Conservation (phyloP, 1,140 invertebrate genomes). For the Eumeta japonica region DNA sequence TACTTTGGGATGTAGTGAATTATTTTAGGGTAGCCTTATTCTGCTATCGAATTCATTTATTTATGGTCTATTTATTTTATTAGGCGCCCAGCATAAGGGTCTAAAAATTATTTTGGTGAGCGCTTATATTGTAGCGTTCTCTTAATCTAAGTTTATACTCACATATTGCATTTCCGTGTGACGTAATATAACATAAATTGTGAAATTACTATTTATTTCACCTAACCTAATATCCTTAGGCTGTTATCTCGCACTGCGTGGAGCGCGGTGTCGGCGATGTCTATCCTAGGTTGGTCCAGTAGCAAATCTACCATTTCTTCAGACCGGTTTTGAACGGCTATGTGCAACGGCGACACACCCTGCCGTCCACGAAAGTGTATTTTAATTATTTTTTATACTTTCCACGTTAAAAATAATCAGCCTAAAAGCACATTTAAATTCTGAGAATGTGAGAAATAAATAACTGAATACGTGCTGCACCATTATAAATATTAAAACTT, state of each 20-base stretch:
- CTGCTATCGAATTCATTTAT: background rate
- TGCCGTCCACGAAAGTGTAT: constrained; percentile 17
- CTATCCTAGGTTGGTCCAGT: constrained; percentile 48
- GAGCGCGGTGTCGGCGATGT: constrained; percentile 58
- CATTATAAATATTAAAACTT: constrained; percentile 6
- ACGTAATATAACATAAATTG: background rate
- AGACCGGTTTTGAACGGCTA: constrained; percentile 55
- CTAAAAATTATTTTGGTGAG: too few species aligned
- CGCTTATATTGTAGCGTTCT: background rate
- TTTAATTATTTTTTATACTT: background rate
- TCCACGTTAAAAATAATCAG: too few species aligned
- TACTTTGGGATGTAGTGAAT: too few species aligned
- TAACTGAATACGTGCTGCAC: background rate
- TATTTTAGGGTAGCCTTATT: too few species aligned
- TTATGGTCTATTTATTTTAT: background rate
- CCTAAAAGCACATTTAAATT: too few species aligned
- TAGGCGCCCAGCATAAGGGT: too few species aligned
- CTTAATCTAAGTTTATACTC: background rate
- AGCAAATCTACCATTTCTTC: constrained; percentile 58
- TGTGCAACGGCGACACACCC: constrained; percentile 58
- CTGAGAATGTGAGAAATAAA: too few species aligned
- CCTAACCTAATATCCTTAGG: constrained; percentile 38
- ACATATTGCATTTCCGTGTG: background rate
- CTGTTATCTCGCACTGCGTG: constrained; percentile 59
- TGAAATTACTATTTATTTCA: background rate